These are phyloP conservation scores for Boleophthalmus pectinirostris DNA, from an alignment of 2,113 vertebrate genomes.

Conservation along the genomic window DNA sequence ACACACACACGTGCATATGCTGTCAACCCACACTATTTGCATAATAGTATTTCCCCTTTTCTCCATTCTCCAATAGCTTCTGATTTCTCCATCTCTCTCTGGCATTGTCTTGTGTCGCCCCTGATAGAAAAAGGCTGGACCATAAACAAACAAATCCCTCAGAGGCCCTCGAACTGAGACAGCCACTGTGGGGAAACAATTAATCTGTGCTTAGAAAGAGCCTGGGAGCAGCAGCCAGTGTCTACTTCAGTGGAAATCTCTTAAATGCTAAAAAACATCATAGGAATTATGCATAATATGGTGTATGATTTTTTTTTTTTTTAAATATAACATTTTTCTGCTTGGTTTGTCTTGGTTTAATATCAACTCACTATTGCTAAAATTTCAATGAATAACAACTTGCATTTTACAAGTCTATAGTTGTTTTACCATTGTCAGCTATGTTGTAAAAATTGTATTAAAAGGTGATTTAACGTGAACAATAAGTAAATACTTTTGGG, in stretches of 20 bases:
- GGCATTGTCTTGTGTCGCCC: conserved; percentile 59
- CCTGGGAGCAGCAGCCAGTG: conserved; percentile 43
- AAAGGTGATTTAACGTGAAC: neutral
- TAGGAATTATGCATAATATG: neutral
- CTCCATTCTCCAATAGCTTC: conserved; percentile 58
- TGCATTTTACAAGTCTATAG: neutral
- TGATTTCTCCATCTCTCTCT: conserved; percentile 55
- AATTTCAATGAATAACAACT: neutral
- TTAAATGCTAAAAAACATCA: conserved; percentile 11
- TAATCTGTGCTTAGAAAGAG: conserved; percentile 63
- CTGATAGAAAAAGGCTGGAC: conserved; percentile 67
- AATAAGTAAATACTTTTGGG: neutral
- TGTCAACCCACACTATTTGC: conserved; percentile 93
- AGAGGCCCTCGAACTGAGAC: conserved; percentile 63
- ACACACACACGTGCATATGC: conserved; percentile 77
- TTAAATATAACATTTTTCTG: neutral
- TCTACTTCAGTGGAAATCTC: conserved; percentile 39
- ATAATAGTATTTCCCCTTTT: conserved; percentile 94
- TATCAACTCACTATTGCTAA: neutral
- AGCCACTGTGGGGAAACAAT: conserved; percentile 63
- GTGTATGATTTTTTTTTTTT: neutral
- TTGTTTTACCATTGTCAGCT: neutral
- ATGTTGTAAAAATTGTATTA: neutral
- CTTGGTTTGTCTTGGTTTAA: neutral
- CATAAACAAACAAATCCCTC: conserved; percentile 72